Evolutionary conservation across 2,797 vertebrate species (phyloP).

Genomic region (Oreonectes daqikongensis): DNA sequence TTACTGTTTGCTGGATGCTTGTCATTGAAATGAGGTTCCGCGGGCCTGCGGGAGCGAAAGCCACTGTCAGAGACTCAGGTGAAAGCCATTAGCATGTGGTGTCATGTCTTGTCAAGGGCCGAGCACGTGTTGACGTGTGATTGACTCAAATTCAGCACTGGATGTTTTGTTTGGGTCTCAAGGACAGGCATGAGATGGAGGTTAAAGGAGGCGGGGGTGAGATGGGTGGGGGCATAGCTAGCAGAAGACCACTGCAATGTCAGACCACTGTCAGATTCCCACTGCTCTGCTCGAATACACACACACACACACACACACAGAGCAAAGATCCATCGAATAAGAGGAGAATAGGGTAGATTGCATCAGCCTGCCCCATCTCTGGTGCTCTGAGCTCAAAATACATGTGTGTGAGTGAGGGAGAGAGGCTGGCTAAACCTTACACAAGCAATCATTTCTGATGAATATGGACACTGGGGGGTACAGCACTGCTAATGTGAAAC

Average conservation of each 20-base stretch:
- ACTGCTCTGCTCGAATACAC: constrained; percentile 45
- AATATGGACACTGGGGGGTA: constrained; percentile 38
- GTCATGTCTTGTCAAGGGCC: constrained; percentile 41
- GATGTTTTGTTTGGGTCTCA: constrained; percentile 47
- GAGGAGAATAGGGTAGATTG: constrained; percentile 36
- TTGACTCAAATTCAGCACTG: constrained; percentile 48
- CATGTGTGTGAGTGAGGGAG: constrained; percentile 10
- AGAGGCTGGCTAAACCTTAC: constrained; percentile 35
- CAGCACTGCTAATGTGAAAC: constrained; percentile 27
- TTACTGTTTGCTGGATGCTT: constrained; percentile 27
- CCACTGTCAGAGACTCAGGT: constrained; percentile 50
- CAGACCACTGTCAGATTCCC: constrained; percentile 50
- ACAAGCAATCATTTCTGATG: constrained; percentile 32
- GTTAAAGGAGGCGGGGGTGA: constrained; percentile 47
- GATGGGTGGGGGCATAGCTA: constrained; percentile 61
- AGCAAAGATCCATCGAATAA: constrained; percentile 27
- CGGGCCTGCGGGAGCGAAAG: constrained; percentile 25
- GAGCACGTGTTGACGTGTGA: constrained; percentile 45
- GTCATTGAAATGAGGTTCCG: constrained; percentile 43
- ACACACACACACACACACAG: constrained; percentile 28
- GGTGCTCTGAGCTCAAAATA: constrained; percentile 34
- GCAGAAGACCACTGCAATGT: constrained; percentile 46
- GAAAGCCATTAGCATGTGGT: constrained; percentile 57
- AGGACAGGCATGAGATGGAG: constrained; percentile 33
- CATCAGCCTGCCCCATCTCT: constrained; percentile 41